Percentiles rank a stretch among this genome's conserved stretches.
phyloP scores from a whole-genome alignment of 2,797 vertebrate species.

The Acanthis flammea region DNA sequence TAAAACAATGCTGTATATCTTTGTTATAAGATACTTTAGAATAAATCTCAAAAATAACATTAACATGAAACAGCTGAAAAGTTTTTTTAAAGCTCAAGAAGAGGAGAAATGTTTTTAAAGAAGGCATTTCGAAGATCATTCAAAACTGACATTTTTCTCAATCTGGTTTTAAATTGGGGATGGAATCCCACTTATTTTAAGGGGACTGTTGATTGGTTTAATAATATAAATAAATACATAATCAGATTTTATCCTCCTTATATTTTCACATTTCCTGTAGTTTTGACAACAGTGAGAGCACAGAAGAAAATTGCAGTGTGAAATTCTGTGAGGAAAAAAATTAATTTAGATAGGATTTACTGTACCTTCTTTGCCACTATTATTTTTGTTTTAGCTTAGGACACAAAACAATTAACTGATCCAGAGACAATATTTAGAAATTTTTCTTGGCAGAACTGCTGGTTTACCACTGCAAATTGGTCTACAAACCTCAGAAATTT shows the following conservation, averaged over 20 bases:
- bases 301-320: neutral
- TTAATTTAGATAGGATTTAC: neutral
- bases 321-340: neutral
- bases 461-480: neutral
- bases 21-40: neutral
- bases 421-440: constrained; percentile 11
- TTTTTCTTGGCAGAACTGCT: neutral
- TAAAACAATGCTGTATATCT: neutral
- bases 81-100: neutral
- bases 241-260: neutral
- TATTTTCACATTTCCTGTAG: neutral
- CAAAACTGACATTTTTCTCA: neutral
- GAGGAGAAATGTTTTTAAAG: neutral
- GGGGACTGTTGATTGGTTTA: neutral
- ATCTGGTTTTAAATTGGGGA: neutral
- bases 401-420: neutral
- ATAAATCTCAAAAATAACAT: neutral
- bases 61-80: neutral
- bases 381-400: neutral
- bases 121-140: neutral
- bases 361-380: neutral
- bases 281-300: neutral
- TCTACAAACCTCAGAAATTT: neutral
- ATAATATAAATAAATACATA: neutral
- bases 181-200: neutral